These are phyloP conservation scores for Prenolepis imparis DNA, from an alignment of 2,888 invertebrate genomes.

Conservation along the genomic window DNA sequence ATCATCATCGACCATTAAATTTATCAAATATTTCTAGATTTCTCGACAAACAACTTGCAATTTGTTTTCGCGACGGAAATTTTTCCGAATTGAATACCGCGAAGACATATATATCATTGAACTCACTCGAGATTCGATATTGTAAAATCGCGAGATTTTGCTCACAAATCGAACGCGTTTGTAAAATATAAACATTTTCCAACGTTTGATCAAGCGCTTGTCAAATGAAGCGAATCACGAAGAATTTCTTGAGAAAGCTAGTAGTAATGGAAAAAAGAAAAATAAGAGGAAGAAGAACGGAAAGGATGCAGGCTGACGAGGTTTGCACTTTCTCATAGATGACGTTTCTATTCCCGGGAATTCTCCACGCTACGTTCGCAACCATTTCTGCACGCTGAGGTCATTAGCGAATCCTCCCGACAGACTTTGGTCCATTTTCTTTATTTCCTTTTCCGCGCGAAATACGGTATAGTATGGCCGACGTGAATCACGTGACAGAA, in stretches of 20 bases:
- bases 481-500: constrained; percentile 41
- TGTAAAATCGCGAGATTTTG: constrained; percentile 9
- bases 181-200: constrained; percentile 13
- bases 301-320: constrained; percentile 55
- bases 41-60: neutral
- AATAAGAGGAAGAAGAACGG: constrained; percentile 34
- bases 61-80: neutral
- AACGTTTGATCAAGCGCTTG: constrained; percentile 19
- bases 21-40: neutral
- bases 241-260: constrained; percentile 9
- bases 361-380: constrained; percentile 13
- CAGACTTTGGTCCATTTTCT: constrained; percentile 37
- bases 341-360: constrained; percentile 66
- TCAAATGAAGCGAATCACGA: constrained; percentile 18
- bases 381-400: constrained; percentile 49
- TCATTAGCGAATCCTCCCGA: constrained; percentile 55
- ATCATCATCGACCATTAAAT: neutral
- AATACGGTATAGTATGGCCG: neutral
- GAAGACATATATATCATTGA: neutral
- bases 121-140: neutral
- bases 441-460: constrained; percentile 40
- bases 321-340: constrained; percentile 62
- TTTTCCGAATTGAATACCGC: neutral
- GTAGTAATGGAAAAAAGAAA: constrained; percentile 7
- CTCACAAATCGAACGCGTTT: constrained; percentile 1